Base-by-base conservation (phyloP, 1,140 invertebrate species). In the Portunus trituberculatus region DNA sequence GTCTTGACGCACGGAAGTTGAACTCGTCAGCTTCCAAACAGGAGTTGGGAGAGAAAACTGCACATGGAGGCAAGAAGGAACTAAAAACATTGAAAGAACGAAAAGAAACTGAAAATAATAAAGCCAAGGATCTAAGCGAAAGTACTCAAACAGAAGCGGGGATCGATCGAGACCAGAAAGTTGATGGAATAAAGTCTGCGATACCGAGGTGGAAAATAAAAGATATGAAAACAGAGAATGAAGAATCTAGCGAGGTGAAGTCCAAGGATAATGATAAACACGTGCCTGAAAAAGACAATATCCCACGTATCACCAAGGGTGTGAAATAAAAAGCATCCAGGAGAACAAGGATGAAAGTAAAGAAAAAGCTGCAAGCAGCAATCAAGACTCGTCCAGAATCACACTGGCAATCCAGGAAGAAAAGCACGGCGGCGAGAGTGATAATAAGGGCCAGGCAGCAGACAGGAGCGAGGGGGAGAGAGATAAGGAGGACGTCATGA, bases 401-500 rank as follows among this genome's bases (percentile, higher is more conserved):
- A 91, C 16, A 25, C n/a, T 12, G 28, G 48, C 3, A 32, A 76
- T 76, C n/a, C 4, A 29, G 0, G 32, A 28, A 84, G 83, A n/a
- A n/a, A 31, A 28, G 28, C 48, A 89, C n/a, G n/a, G 82, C 12
- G 16, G 1, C n/a, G 87, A 88, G n/a, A 59, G 39, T 25, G n/a
- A 59, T 52, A 87, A 29, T 4, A 48, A 67, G 12, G 48, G 4
- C 20, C 29, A 32, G 25, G n/a, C 93, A 29, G 29, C 20, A 46
- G n/a, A n/a, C 52, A 25, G n/a, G 10, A 89, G n/a, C 14, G 82
- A 83, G 8, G 25, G 16, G 1, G 14, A 25, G 3, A 20, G 52
- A 92, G 83, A 92, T 48, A 87, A 87, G 92, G 59, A 84, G 52
- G 76, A 59, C 39, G 89, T 87, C 25, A 90, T 32, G 45, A 92